Base-by-base conservation (phyloP, 92 coral and sea anemone genomes). In the Siderastrea radians region DNA sequence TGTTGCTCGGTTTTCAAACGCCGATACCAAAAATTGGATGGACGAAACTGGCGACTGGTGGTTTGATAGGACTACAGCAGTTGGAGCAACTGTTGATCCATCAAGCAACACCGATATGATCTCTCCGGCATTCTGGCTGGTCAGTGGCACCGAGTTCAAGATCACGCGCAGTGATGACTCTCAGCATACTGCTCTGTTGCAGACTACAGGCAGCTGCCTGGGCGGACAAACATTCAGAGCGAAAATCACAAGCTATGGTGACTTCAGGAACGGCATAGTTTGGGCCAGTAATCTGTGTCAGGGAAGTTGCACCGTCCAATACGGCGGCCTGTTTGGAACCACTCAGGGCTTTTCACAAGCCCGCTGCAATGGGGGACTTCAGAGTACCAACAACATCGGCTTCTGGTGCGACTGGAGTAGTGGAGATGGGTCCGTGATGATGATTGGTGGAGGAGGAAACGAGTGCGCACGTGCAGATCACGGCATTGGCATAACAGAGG, bases 361-460 rank as follows among this genome's bases (percentile, higher is more conserved):
- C 1, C 6, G 11, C 3, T 87, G 90, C 72, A 50, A 38, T 55
- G 79, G 73, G 10, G 45, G 12, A 3, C n/a, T 87, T 4, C 86
- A 87, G 60, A 51, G 43, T 12, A 64, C 58, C 55, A 87, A 71
- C 74, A n/a, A 69, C 58, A 70, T 79, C 77, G 90, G 90, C n/a
- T 87, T 87, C 83, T 87, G 90, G 90, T 87, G 86, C 52, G 90
- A 87, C 83, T 87, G 74, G 61, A 5, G 19, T 65, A 12, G 17
- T 47, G 90, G 86, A 3, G 90, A 87, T 68, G 90, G 90, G 10
- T 43, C 90, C 9, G 90, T 87, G n/a, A 77, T 87, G 80, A 87
- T 87, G 90, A 79, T 79, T 55, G 90, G 86, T 79, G 90, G 82
- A 44, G 82, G 82, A 15, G 82, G 70, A 16, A 3, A 15, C 12